Conservation (phyloP, 1,140 invertebrate species). For the Tetramorium alpestre region DNA sequence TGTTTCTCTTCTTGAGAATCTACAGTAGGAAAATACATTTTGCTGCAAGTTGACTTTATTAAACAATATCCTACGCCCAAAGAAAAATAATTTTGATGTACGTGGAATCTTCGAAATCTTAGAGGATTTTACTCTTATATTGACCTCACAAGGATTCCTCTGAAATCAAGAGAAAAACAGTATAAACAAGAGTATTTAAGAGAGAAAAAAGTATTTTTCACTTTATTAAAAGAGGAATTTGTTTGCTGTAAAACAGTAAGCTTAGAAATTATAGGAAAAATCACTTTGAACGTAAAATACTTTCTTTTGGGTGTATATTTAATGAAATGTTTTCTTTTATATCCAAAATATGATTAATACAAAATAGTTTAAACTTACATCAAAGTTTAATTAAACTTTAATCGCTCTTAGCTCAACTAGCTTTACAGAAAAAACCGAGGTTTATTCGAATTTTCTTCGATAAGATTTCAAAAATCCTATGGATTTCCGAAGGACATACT, state of each 20-base stretch:
- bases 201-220: too few relatives aligned
- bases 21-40: neutral
- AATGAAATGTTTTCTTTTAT: neutral
- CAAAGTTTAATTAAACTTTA: conserved; percentile 41
- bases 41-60: neutral
- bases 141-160: too few relatives aligned
- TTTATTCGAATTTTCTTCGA: conserved; percentile 17
- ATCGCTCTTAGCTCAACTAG: neutral
- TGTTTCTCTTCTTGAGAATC: neutral
- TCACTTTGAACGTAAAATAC: too few relatives aligned
- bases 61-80: neutral
- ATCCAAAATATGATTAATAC: neutral
- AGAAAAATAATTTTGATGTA: too few relatives aligned
- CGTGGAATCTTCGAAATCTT: too few relatives aligned
- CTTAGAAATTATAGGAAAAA: too few relatives aligned
- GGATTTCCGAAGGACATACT: neutral
- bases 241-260: too few relatives aligned
- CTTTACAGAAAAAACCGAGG: neutral
- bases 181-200: too few relatives aligned
- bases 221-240: too few relatives aligned
- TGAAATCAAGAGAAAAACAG: too few relatives aligned
- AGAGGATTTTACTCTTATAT: too few relatives aligned
- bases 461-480: conserved; percentile 8
- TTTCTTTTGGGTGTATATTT: too few relatives aligned
- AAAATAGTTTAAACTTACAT: neutral